Conservation (phyloP, 30 jellyfish, hydroid and myxozoan genomes). For the Catostylus mosaicus region DNA sequence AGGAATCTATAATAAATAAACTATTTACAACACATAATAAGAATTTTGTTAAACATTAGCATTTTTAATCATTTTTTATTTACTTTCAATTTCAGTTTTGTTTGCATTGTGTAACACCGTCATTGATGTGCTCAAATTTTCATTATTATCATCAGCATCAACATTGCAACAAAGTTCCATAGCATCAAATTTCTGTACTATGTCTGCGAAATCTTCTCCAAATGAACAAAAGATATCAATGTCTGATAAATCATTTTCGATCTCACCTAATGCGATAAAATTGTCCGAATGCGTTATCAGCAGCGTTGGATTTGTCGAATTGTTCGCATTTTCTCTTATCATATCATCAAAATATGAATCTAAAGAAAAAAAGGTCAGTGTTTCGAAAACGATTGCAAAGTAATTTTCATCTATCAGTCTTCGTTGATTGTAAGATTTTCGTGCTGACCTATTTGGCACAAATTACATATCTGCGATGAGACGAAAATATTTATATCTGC, state of each 20-base stretch:
- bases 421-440: not conserved
- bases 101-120: too few relatives aligned
- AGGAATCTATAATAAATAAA: too few relatives aligned
- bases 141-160: not conserved
- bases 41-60: too few relatives aligned
- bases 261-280: not conserved
- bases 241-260: not conserved
- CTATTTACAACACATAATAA: too few relatives aligned
- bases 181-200: not conserved
- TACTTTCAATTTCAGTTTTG: not conserved
- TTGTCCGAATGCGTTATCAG: not conserved
- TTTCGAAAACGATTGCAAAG: not conserved
- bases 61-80: too few relatives aligned
- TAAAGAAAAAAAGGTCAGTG: not conserved
- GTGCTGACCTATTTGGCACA: not conserved
- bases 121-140: not conserved
- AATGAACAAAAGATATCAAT: not conserved
- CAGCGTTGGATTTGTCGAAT: not conserved
- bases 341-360: not conserved
- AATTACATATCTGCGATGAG: not conserved
- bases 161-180: not conserved
- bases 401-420: not conserved
- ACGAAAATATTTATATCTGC: not conserved
- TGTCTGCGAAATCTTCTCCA: not conserved
- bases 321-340: not conserved